phyloP scores from a whole-genome alignment of 2,113 vertebrate genomes.

The Morone chrysops region DNA sequence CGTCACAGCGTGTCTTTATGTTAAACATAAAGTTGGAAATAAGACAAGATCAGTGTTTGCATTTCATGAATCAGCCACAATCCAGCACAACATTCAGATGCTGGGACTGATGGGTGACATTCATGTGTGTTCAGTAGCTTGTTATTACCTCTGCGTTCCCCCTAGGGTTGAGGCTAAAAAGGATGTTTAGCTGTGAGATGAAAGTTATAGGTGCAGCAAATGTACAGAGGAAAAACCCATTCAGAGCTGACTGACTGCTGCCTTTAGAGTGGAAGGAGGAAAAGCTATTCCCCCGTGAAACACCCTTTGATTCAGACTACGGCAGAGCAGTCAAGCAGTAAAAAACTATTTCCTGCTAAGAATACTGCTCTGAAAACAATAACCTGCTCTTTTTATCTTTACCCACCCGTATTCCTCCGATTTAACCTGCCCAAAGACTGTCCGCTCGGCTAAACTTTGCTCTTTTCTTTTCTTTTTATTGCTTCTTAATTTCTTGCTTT shows the following conservation, averaged over 20 bases:
- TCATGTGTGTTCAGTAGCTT: neutral
- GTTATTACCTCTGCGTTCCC: conserved; percentile 1
- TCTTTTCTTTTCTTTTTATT: neutral
- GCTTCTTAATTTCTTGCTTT: conserved; percentile 1
- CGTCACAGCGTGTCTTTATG: neutral
- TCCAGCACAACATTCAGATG: neutral
- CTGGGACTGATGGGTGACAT: neutral
- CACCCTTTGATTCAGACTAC: conserved; percentile 56
- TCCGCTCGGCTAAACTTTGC: conserved; percentile 23
- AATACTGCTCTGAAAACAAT: conserved; percentile 56
- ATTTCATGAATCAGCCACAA: neutral
- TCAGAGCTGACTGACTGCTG: conserved; percentile 39
- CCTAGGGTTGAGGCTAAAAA: neutral
- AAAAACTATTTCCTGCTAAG: conserved; percentile 69
- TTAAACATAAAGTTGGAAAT: neutral
- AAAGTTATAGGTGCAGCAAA: conserved; percentile 40
- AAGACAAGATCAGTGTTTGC: neutral
- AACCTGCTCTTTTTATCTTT: conserved; percentile 53
- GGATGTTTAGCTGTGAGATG: conserved; percentile 9
- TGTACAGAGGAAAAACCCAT: conserved; percentile 16
- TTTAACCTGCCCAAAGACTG: conserved; percentile 21
- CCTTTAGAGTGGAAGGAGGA: conserved; percentile 44
- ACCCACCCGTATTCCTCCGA: conserved; percentile 17
- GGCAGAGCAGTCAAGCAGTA: conserved; percentile 64
- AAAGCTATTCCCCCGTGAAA: conserved; percentile 52